phyloP scores from a whole-genome alignment of 64 coral and sea anemone species.

The Porites lutea region DNA sequence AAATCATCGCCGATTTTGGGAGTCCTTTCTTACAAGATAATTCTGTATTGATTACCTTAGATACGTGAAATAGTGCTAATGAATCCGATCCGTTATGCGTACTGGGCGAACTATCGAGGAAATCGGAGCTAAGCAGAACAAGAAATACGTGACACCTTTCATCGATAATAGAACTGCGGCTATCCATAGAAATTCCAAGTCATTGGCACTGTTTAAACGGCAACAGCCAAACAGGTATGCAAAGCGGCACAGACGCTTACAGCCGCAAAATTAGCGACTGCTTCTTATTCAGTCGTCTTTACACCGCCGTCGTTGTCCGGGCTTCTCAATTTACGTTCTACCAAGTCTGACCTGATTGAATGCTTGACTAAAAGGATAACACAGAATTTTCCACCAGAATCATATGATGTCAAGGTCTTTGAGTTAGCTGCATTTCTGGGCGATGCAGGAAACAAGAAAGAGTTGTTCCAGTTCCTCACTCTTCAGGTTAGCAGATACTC shows the following conservation, averaged over 20 bases:
- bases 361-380: too few relatives aligned
- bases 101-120: slow-evolving; percentile 40
- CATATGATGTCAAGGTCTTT: slow-evolving; percentile 25
- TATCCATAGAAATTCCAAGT: slow-evolving; percentile 36
- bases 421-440: slow-evolving; percentile 48
- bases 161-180: slow-evolving; percentile 39
- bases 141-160: slow-evolving; percentile 21
- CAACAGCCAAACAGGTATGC: slow-evolving; percentile 8
- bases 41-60: slow-evolving; percentile 43
- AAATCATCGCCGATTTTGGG: background rate
- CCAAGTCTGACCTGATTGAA: too few relatives aligned
- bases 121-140: slow-evolving; percentile 33
- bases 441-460: slow-evolving; percentile 48
- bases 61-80: slow-evolving; percentile 32
- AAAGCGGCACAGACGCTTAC: slow-evolving; percentile 11
- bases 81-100: slow-evolving; percentile 23
- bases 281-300: slow-evolving; percentile 27
- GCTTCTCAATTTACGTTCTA: background rate
- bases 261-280: background rate
- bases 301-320: background rate
- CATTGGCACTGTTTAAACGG: slow-evolving; percentile 29
- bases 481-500: background rate
- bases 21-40: slow-evolving; percentile 32
- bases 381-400: background rate
- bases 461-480: slow-evolving; percentile 35